These are phyloP conservation scores for Pteria penguin DNA, from an alignment of 2,888 invertebrate species.

Conservation along the genomic window DNA sequence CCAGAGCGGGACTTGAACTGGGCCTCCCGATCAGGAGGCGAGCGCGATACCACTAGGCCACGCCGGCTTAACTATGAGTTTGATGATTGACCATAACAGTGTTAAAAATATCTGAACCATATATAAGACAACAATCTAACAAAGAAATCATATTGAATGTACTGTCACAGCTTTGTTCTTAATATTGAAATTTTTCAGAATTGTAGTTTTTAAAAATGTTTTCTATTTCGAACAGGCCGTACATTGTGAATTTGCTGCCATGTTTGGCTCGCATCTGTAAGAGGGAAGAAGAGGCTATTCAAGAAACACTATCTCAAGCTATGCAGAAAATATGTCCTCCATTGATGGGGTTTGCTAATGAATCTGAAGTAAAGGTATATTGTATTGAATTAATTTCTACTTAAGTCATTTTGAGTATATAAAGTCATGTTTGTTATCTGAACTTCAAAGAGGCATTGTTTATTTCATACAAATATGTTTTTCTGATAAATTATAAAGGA, in stretches of 20 bases:
- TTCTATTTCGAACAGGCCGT: slow-evolving; percentile 85
- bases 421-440: no score
- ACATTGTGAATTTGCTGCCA: slow-evolving; percentile 87
- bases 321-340: slow-evolving; percentile 85
- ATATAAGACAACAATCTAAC: neutral
- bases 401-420: no score
- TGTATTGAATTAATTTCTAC: no score
- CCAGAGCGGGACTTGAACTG: no score
- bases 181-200: neutral
- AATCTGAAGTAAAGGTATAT: slow-evolving; percentile 86
- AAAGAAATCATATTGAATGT: neutral
- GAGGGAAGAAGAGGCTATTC: slow-evolving; percentile 86
- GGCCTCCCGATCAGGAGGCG: no score
- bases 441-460: no score
- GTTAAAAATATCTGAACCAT: no score
- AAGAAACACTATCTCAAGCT: slow-evolving; percentile 85
- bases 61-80: no score
- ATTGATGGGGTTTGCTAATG: slow-evolving; percentile 86
- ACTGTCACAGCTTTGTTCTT: neutral
- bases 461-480: no score
- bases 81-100: no score
- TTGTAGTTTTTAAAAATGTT: neutral
- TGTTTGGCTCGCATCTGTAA: slow-evolving; percentile 87
- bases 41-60: no score
- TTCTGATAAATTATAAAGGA: no score